Percentiles rank a stretch among this genome's conserved stretches.
phyloP scores from a whole-genome alignment of 2,797 vertebrate genomes.

The Amblyopsis hoosieri region DNA sequence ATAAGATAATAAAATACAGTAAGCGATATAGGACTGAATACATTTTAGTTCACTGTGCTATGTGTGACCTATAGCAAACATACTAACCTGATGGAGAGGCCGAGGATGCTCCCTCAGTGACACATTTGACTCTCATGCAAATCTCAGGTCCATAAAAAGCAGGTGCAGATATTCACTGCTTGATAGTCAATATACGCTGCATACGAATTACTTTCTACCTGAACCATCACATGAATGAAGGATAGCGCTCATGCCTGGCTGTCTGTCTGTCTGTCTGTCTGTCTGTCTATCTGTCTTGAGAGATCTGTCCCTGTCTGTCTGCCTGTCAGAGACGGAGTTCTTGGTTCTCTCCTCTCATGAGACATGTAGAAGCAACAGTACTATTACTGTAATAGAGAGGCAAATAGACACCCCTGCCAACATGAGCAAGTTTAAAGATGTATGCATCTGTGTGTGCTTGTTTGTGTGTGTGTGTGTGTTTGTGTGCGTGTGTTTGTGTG shows the following conservation, averaged over 20 bases:
- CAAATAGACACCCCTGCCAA: conserved; percentile 52
- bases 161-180: no score
- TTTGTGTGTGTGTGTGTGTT: no score
- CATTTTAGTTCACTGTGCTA: no score
- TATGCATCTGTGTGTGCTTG: not conserved
- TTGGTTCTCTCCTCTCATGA: conserved; percentile 41
- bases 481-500: not conserved
- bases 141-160: no score
- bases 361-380: conserved; percentile 62
- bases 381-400: conserved; percentile 43
- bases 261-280: not conserved
- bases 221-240: not conserved
- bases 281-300: conserved; percentile 5
- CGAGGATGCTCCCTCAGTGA: no score
- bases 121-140: no score
- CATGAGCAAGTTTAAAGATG: conserved; percentile 35
- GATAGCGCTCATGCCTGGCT: not conserved
- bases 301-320: conserved; percentile 9
- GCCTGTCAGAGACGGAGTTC: conserved; percentile 1
- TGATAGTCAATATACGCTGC: no score
- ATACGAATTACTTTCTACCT: no score
- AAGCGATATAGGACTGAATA: no score
- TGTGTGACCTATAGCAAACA: no score
- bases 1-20: no score
- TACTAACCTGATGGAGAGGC: no score